These are phyloP conservation scores for Larimichthys polyactis DNA, from an alignment of 2,113 vertebrate genomes.

Conservation along the genomic window DNA sequence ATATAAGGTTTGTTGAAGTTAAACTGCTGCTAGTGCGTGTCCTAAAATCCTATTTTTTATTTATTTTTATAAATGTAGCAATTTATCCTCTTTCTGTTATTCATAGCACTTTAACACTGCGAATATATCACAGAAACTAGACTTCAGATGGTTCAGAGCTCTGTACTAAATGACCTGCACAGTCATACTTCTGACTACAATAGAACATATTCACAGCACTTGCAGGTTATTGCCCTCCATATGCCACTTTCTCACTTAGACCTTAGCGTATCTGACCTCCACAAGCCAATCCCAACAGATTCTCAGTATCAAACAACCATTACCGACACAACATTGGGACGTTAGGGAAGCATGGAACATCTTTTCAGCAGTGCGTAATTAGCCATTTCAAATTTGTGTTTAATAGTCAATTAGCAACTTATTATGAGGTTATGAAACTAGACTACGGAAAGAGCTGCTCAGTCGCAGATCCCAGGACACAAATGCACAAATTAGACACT, in stretches of 20 bases:
- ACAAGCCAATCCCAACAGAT: neutral
- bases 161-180: neutral
- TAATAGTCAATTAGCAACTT: conserved; percentile 51
- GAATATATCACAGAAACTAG: neutral
- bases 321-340: conserved; percentile 24
- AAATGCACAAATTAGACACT: conserved; percentile 24
- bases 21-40: neutral
- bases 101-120: neutral
- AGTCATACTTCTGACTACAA: conserved; percentile 1
- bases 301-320: conserved; percentile 38
- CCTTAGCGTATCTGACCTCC: conserved; percentile 17
- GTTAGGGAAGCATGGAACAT: conserved; percentile 14
- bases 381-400: conserved; percentile 43
- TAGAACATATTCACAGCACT: neutral
- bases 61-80: neutral
- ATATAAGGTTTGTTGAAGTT: conserved; percentile 7
- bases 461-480: conserved; percentile 30
- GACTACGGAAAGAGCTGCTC: conserved; percentile 42
- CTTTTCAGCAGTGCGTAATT: conserved; percentile 42
- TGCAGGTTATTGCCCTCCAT: neutral
- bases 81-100: neutral
- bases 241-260: neutral
- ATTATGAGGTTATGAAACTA: conserved; percentile 45
- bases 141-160: neutral
- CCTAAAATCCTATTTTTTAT: neutral